phyloP scores from a whole-genome alignment of 2,888 invertebrate species.

The Seira musarum region DNA sequence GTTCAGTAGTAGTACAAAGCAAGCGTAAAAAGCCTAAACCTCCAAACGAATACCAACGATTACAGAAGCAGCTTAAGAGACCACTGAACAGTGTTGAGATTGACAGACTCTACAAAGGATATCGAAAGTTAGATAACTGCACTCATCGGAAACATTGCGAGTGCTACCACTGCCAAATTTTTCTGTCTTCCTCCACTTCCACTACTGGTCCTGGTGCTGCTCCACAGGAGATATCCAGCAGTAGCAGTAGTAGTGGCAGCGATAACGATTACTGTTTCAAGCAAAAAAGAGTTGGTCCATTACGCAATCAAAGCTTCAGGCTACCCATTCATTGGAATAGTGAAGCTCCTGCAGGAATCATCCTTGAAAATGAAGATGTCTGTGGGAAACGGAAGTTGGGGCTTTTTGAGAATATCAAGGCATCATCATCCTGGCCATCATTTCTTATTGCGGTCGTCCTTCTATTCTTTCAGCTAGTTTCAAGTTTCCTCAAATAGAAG shows the following conservation, averaged over 20 bases:
- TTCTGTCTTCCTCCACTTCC: slow-evolving; percentile 4
- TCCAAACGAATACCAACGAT: slow-evolving; percentile 31
- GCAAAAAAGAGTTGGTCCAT: no score
- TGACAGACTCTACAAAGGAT: slow-evolving; percentile 46
- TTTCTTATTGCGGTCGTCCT: background rate
- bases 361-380: no score
- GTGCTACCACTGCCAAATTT: slow-evolving; percentile 45
- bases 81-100: slow-evolving; percentile 50
- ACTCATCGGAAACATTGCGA: slow-evolving; percentile 34
- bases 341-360: no score
- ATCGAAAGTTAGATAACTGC: slow-evolving; percentile 31
- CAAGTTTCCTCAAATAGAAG: no score
- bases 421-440: background rate
- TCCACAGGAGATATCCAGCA: no score
- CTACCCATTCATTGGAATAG: no score
- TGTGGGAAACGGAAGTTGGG: background rate
- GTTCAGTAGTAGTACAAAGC: no score
- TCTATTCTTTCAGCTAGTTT: background rate
- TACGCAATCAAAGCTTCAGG: no score
- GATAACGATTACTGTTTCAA: no score
- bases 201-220: no score
- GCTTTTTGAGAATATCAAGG: background rate
- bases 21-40: background rate
- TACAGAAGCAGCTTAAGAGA: slow-evolving; percentile 23
- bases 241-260: no score